These are phyloP conservation scores for Gavialis gangeticus DNA, from an alignment of 2,113 vertebrate genomes.

Conservation along the genomic window DNA sequence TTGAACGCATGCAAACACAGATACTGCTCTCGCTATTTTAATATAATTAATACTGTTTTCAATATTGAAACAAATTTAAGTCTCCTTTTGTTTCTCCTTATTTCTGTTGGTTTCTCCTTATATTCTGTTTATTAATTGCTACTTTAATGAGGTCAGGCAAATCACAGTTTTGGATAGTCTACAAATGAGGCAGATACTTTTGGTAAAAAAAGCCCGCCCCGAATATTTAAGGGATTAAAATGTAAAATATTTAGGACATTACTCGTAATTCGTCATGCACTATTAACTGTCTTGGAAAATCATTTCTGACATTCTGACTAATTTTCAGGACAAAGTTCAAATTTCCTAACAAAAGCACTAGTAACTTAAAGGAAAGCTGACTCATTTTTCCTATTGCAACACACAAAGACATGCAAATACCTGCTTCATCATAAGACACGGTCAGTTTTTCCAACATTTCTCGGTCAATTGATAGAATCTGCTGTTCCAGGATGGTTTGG, in stretches of 20 bases:
- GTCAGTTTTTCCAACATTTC: constrained; percentile 95
- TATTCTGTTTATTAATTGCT: neutral
- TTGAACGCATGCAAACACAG: accelerated
- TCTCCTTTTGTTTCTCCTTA: neutral
- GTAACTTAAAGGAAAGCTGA: accelerated
- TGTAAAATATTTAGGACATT: no score
- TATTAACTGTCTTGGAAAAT: no score
- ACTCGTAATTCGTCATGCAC: no score
- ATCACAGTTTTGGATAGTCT: neutral
- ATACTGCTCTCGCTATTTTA: neutral
- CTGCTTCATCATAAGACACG: constrained; percentile 94
- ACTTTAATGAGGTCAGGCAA: neutral
- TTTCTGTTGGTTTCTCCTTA: neutral
- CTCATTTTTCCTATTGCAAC: neutral
- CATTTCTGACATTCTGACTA: neutral
- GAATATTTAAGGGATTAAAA: no score
- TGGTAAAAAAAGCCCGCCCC: neutral
- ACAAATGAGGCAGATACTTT: neutral
- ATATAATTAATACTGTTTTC: no score
- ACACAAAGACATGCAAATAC: constrained; percentile 60
- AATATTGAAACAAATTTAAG: neutral
- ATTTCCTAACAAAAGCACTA: neutral
- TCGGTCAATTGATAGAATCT: constrained; percentile 92
- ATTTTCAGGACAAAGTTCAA: neutral
- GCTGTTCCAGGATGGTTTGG: constrained; percentile 93